Evolutionary conservation across 2,113 vertebrate species (phyloP), one percentile per base, ranked within the genome.

Genomic region (Nothocercus julius): DNA sequence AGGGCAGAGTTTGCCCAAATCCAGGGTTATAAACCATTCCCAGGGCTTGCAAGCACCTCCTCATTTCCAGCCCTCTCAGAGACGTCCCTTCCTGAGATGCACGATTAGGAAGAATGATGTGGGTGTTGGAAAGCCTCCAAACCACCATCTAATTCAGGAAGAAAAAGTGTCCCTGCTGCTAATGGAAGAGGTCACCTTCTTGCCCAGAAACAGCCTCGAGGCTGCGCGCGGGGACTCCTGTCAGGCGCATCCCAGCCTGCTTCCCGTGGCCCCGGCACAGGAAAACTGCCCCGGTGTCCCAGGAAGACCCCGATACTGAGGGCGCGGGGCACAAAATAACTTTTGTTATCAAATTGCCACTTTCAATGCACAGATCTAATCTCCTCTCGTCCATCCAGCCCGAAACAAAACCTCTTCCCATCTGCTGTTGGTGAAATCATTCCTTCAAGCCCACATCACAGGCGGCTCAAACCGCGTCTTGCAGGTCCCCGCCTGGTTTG

Each of bases 171-270:
- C 63, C 68, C 83, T 77, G 82, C 79, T 84, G 93, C 82, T 90
- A 25, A 90, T 53, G 75, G 69, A 77, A 94, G 90, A 96, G 95
- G 96, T 96, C 96, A 97, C 96, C 95, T 97, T 97, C 96, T 82
- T 80, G 96, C 88, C 91, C 77, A 95, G 90, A 81, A 96, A 82
- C 20, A 42, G 16, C 34, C 22, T 59, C 30, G 34, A 25, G 45
- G 68, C 38, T 5, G 1, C 1, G 11, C 2, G 1, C 0, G 0
- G 51, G 70, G n/a, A 51, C 3, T 56, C 74, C 89, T 84, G 79
- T 20, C 28, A 64, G 49, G 30, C 2, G 27, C 62, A 16, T 1
- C 24, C n/a, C 11, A 4, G 63, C 28, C 54, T 8, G 54, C 5
- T 32, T 18, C 54, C 54, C 16, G 16, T 16, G 51, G 13, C 25